Conservation (phyloP, 2,113 vertebrate genomes). For the Callaeas wilsoni region DNA sequence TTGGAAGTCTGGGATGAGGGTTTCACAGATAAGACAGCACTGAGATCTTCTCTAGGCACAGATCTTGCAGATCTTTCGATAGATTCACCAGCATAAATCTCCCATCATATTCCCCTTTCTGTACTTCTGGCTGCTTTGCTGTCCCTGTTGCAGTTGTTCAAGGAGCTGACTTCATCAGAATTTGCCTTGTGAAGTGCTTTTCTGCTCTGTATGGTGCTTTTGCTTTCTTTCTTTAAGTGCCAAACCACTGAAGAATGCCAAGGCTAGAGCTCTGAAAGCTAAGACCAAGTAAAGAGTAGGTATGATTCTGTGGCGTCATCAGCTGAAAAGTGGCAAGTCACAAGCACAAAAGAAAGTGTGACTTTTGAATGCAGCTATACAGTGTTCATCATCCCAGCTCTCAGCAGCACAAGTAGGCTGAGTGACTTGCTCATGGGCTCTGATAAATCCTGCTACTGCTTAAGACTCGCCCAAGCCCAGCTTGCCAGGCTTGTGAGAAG, state of each 20-base stretch:
- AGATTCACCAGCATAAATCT: background rate
- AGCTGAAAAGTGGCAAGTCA: background rate
- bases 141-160: background rate
- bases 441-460: background rate
- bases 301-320: background rate
- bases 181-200: slow-evolving; percentile 8
- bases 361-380: background rate
- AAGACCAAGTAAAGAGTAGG: background rate
- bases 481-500: background rate
- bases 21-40: background rate
- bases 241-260: slow-evolving; percentile 38
- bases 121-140: background rate
- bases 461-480: background rate
- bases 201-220: slow-evolving; percentile 10
- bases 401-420: background rate
- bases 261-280: slow-evolving; percentile 25
- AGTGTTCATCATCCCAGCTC: background rate
- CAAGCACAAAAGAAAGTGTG: background rate
- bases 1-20: background rate
- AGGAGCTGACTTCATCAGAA: slow-evolving; percentile 48
- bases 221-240: slow-evolving; percentile 16
- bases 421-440: background rate
- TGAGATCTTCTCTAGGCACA: background rate
- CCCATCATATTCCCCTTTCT: background rate
- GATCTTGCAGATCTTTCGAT: background rate